phyloP scores from a whole-genome alignment of 2,888 invertebrate species.

The Gymnocheta viridis region DNA sequence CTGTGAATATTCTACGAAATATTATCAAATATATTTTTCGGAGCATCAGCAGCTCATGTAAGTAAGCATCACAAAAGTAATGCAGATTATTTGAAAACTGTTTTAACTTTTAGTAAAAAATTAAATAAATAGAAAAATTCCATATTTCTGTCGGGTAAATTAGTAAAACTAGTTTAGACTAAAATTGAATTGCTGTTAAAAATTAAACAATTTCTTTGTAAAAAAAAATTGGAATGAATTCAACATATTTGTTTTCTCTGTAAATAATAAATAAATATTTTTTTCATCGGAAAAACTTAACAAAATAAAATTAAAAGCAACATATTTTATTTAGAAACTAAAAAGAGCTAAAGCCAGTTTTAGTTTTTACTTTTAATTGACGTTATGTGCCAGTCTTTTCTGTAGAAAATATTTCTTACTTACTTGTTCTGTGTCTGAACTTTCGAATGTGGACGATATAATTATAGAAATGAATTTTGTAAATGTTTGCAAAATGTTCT shows the following conservation, averaged over 20 bases:
- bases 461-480: too few relatives aligned
- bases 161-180: neutral
- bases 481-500: too few relatives aligned
- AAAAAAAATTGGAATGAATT: neutral
- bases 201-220: neutral
- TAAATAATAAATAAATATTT: too few relatives aligned
- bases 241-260: neutral
- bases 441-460: too few relatives aligned
- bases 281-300: too few relatives aligned
- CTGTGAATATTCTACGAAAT: neutral
- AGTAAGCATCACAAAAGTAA: neutral
- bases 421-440: too few relatives aligned
- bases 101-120: neutral
- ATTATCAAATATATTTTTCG: neutral
- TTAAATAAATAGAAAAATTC: neutral
- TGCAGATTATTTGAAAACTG: neutral
- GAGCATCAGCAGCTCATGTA: neutral
- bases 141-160: neutral
- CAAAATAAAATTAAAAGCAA: neutral
- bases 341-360: neutral
- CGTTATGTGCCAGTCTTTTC: too few relatives aligned
- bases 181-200: neutral
- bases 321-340: neutral
- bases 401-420: too few relatives aligned
- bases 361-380: too few relatives aligned